Conservation (phyloP, 2,888 invertebrate species). For the Drosophila atripex region DNA sequence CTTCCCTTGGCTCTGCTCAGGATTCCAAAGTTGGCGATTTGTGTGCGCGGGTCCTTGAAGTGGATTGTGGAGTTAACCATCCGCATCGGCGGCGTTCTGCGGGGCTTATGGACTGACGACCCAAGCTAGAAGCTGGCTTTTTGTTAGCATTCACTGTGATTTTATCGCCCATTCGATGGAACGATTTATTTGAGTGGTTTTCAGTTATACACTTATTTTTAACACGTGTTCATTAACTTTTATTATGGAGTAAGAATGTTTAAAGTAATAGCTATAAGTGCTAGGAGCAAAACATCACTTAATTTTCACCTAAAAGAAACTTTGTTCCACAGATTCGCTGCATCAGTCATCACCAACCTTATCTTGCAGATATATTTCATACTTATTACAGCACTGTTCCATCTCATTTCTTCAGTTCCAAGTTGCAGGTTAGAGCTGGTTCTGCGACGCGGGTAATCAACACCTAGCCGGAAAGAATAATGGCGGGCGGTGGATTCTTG, state of each 20-base stretch:
- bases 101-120: slow-evolving; percentile 17
- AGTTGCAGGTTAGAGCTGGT: slow-evolving; percentile 1
- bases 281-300: no score
- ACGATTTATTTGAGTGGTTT: slow-evolving; percentile 10
- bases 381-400: background rate
- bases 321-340: background rate
- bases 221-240: background rate
- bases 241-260: no score
- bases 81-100: slow-evolving; percentile 15
- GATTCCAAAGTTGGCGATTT: slow-evolving; percentile 14
- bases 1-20: slow-evolving; percentile 3
- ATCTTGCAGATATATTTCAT: background rate
- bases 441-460: slow-evolving; percentile 11
- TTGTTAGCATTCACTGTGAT: slow-evolving; percentile 31
- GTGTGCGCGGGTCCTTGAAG: slow-evolving; percentile 22
- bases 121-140: slow-evolving; percentile 2
- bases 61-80: slow-evolving; percentile 7
- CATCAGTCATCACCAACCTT: background rate
- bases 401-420: background rate
- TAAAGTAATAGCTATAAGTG: no score
- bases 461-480: slow-evolving; percentile 27
- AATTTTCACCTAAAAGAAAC: background rate
- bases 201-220: background rate
- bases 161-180: slow-evolving; percentile 16
- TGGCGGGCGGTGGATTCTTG: slow-evolving; percentile 3